Percentiles rank a stretch among this genome's conserved stretches.
phyloP scores from a whole-genome alignment of 2,888 invertebrate species.

The Lomographa bimaculata region DNA sequence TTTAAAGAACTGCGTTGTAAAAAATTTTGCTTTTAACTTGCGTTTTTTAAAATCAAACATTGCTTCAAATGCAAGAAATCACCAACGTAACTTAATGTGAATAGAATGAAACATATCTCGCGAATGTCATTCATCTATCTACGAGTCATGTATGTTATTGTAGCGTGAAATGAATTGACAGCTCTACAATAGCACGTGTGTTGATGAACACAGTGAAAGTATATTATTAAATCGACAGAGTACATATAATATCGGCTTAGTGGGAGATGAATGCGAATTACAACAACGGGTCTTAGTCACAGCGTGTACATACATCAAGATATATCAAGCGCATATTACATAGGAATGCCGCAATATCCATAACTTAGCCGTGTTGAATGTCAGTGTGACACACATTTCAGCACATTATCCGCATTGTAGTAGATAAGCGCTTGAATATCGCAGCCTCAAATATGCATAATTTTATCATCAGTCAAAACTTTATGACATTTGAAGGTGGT shows the following conservation, averaged over 20 bases:
- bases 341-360: conserved; percentile 18
- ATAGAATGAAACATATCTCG: no score
- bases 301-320: conserved; percentile 12
- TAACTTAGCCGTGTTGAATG: conserved; percentile 18
- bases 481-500: conserved; percentile 10
- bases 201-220: conserved; percentile 34
- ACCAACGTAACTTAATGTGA: no score
- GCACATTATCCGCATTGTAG: conserved; percentile 20
- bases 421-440: conserved; percentile 8
- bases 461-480: conserved; percentile 7
- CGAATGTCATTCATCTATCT: no score
- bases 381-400: conserved; percentile 23
- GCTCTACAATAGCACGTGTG: conserved; percentile 16
- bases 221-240: conserved; percentile 28
- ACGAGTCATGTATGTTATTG: no score
- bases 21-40: no score
- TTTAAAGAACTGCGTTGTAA: no score
- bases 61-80: no score
- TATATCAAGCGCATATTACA: conserved; percentile 12
- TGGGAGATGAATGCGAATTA: conserved; percentile 38
- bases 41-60: no score
- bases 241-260: conserved; percentile 44
- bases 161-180: no score
- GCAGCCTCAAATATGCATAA: conserved; percentile 7
- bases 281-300: conserved; percentile 11